Evolutionary conservation across 2,888 invertebrate species (phyloP), one percentile per base, ranked within the genome.

Genomic region (Drosophila meridionalis): DNA sequence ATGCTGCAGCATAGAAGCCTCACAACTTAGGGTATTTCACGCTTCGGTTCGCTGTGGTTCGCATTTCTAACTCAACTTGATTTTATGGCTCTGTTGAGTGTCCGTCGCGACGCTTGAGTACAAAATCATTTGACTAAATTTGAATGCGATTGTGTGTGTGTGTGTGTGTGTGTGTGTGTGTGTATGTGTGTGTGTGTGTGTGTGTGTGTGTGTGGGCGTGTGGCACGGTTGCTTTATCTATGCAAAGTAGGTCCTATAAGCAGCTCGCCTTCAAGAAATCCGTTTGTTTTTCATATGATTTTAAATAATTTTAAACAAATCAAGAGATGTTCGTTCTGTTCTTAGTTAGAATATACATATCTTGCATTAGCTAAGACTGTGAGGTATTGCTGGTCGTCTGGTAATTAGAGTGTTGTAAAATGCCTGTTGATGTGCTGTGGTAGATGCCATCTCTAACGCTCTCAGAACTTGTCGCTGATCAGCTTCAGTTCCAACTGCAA

Each of bases 91-190:
- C 64, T 74, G 75, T 69, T 74, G 61, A 63, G 74, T 64, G 64
- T 70, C 48, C 47, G 73, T 69, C 70, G 69, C 71, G 68, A 58
- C 69, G 69, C 67, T 73, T 55, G 63, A 67, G 63, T 58, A 67
- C 67, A 74, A 73, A 76, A 73, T 69, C 65, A 72, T 76, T 72
- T 71, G 64, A 64, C 57, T 59, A 65, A 75, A 69, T 65, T 69
- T 61, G 36, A 42, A 47, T 55, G 61, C 34, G 43, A 34, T n/a
- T 43, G 32, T 14, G 43, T 11, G 20, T 5, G 57, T n/a, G 43
- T 20, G 32, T 9, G 43, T 20, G 34, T 12, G 43, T 20, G 32
- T 12, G 56, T 3, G 32, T 32, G 42, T 20, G 30, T 4, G 30
- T 1, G 42, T n/a, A n/a, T 1, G 7, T 5, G 20, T 2, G 30